Evolutionary conservation across 2,888 invertebrate genomes (phyloP), one percentile per base, ranked within the genome.

Genomic region (Neelides folsomi): DNA sequence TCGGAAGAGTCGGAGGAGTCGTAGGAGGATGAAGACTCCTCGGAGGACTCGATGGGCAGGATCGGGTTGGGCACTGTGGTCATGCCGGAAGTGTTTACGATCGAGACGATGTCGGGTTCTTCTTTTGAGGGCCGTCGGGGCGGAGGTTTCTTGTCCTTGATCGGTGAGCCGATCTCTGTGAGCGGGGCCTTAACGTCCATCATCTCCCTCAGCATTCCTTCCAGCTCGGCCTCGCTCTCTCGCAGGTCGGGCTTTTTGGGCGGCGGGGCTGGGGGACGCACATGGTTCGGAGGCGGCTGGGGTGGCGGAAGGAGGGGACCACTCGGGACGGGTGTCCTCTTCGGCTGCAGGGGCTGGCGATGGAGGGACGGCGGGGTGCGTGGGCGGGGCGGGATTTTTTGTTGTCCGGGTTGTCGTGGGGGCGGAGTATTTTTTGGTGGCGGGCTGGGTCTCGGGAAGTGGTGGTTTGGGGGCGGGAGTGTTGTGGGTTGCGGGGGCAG

Each of bases 1-100:
- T 76, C 73, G 64, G 75, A 73, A 61, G 76, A 77, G 56, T 76
- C 75, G 54, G 73, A 75, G 40, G 34, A 38, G 19, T 76, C 76
- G 47, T 75, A 75, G 18, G 56, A 61, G 7, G 54, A 64, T 36
- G 62, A 52, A 41, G 67, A 64, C 51, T 62, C 58, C 47, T 60
- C 66, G 51, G 58, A 38, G 50, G 63, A 12, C 52, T 69, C 59
- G 27, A 27, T 27, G 27, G 27, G 27, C 27, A 27, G 27, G 7
- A 27, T 27, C 4, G 27, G 27, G 27, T 27, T 27, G 4, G 27
- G 27, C 3, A 27, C 27, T 7, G 27, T 27, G 27, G 27, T 27
- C 27, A 27, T 27, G 27, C 27, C 27, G 27, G 27, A 27, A 3
- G 27, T 27, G 27, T 27, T 27, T 5, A 27, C 27, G 27, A 27